These are phyloP conservation scores for Sphyrna mokarran DNA, from an alignment of 2,113 vertebrate genomes.

Conservation along the genomic window DNA sequence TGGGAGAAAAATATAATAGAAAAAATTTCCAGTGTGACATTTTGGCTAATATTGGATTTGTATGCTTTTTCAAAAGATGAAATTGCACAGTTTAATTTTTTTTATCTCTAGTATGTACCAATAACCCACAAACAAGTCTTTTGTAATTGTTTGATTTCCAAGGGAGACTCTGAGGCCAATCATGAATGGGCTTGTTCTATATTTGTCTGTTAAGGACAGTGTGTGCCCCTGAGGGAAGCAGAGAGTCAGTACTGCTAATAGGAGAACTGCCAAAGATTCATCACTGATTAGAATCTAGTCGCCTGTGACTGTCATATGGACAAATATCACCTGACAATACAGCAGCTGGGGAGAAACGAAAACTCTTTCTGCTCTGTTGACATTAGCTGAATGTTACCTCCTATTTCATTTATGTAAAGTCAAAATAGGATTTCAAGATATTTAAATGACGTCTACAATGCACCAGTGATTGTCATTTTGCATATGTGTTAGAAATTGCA, in stretches of 20 bases:
- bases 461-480: neutral
- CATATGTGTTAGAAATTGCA: neutral
- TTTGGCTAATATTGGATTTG: neutral
- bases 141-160: slow-evolving; percentile 26
- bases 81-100: neutral
- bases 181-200: neutral
- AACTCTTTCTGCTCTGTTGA: neutral
- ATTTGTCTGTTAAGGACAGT: neutral
- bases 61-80: neutral
- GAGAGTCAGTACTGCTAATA: neutral
- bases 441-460: neutral
- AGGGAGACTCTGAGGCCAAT: slow-evolving; percentile 9
- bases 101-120: neutral
- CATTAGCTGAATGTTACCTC: neutral
- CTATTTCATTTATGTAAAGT: neutral
- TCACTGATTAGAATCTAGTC: neutral
- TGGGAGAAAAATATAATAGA: neutral
- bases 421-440: neutral
- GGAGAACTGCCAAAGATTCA: neutral
- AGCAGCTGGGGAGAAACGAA: neutral
- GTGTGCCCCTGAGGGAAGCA: neutral
- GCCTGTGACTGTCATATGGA: neutral
- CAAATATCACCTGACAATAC: neutral
- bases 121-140: neutral
- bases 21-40: neutral